Percentiles rank a stretch among this genome's conserved stretches.
These are phyloP conservation scores for Eublepharis macularius DNA, from an alignment of 2,113 vertebrate species.

Conservation along the genomic window DNA sequence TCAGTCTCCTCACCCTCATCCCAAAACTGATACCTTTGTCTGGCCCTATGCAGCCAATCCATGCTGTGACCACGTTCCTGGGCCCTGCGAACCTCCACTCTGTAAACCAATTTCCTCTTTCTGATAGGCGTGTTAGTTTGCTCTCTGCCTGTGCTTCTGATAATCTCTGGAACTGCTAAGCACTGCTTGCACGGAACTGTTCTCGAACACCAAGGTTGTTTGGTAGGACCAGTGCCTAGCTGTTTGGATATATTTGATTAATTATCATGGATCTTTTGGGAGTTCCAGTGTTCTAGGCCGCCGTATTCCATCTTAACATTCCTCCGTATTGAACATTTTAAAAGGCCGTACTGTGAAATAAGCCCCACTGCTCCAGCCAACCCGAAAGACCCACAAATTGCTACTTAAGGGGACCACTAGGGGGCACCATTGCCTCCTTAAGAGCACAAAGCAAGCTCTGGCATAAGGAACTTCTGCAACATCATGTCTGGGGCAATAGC, in stretches of 20 bases:
- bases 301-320: background rate
- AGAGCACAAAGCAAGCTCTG: background rate
- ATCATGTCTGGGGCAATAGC: background rate
- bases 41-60: constrained; percentile 79
- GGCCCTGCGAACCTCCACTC: constrained; percentile 75
- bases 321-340: background rate
- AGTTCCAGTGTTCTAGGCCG: background rate
- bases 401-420: background rate
- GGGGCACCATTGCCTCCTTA: background rate
- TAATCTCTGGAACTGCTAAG: constrained; percentile 78
- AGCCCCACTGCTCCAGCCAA: background rate
- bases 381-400: background rate
- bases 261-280: background rate
- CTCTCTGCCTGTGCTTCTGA: constrained; percentile 69
- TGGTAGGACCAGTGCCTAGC: constrained; percentile 19
- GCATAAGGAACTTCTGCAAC: background rate
- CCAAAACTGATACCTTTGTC: constrained; percentile 81
- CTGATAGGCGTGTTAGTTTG: constrained; percentile 66
- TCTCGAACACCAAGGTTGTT: constrained; percentile 15
- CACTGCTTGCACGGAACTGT: constrained; percentile 33
- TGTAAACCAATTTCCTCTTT: constrained; percentile 82
- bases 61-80: constrained; percentile 82
- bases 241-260: constrained; percentile 17
- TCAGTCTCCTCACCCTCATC: constrained; percentile 80
- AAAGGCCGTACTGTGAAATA: background rate